These are phyloP conservation scores for Lithophane socia DNA, from an alignment of 2,888 invertebrate genomes.

Conservation along the genomic window DNA sequence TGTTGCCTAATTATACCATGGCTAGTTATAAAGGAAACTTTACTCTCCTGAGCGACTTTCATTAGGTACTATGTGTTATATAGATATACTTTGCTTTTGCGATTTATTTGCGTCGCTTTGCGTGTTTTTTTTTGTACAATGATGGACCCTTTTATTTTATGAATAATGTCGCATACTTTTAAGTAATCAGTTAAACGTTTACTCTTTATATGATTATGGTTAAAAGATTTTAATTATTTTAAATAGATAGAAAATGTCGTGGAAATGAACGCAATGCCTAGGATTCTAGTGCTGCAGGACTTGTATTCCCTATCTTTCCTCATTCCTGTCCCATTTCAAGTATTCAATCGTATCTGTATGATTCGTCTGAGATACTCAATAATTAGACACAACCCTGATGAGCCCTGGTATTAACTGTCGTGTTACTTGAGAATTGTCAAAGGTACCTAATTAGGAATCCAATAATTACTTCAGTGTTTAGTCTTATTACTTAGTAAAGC, in stretches of 20 bases:
- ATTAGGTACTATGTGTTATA: no score
- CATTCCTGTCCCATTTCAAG: background rate
- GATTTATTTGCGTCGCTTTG: background rate
- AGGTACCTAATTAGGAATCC: background rate
- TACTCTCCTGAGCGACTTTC: background rate
- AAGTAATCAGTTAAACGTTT: no score
- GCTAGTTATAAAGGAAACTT: background rate
- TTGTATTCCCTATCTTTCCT: background rate
- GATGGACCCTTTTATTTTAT: background rate
- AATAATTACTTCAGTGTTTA: constrained; percentile 77
- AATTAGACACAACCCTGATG: background rate
- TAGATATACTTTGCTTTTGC: background rate
- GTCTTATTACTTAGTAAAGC: constrained; percentile 55
- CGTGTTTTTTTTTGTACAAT: background rate
- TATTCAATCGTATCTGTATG: background rate
- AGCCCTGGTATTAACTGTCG: background rate
- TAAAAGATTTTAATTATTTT: background rate
- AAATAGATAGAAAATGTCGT: background rate
- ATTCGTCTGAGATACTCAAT: background rate
- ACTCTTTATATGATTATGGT: background rate
- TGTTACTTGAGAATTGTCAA: background rate
- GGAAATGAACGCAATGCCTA: constrained; percentile 2
- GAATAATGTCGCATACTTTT: background rate
- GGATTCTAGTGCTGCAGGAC: background rate
- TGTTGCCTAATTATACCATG: background rate